Base-by-base conservation (phyloP, 2,888 invertebrate genomes). In the Himalopsyche japonica region DNA sequence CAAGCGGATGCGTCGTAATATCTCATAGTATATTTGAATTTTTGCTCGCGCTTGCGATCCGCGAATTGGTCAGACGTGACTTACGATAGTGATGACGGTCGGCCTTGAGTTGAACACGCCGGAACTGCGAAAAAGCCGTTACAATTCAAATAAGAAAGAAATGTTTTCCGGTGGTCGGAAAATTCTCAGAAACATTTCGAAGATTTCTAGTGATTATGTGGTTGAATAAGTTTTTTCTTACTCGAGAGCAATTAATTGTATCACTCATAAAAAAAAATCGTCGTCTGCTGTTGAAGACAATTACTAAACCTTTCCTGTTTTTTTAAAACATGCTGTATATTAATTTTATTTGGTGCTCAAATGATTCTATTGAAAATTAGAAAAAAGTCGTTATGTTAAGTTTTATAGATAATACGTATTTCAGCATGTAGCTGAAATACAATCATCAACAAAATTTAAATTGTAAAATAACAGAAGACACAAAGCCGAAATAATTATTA, bases 41-140 rank as follows among this genome's bases (percentile, higher is more conserved):
- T 43, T 8, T 8, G 37, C 8, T 37, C 7, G 20, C 8, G n/a
- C 3, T 49, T 57, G 57, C 57, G 10, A 24, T 15, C 57, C 57
- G 10, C n/a, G 20, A 20, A 20, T 57, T 57, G 20, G 24, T 7
- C 57, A 57, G n/a, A 15, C n/a, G 20, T 57, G 20, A 20, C 24
- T 82, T 79, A 76, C 82, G 84, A 84, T 82, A 82, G 85, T 84
- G 84, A 85, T 85, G 85, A 85, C 84, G 82, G 84, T 78, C 77
- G 85, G 83, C 85, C 85, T 85, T 85, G 85, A 85, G 84, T 83
- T 79, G 79, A 49, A 76, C 81, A 49, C 47, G 49, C 57, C 77
- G 82, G 48, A 82, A 82, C 76, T 32, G 82, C 82, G 57, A 57
- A 57, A 57, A 57, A 57, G 20, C 57, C 57, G 57, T 57, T 57